Base-by-base conservation (phyloP, 2,888 invertebrate genomes). In the Phortica magna region DNA sequence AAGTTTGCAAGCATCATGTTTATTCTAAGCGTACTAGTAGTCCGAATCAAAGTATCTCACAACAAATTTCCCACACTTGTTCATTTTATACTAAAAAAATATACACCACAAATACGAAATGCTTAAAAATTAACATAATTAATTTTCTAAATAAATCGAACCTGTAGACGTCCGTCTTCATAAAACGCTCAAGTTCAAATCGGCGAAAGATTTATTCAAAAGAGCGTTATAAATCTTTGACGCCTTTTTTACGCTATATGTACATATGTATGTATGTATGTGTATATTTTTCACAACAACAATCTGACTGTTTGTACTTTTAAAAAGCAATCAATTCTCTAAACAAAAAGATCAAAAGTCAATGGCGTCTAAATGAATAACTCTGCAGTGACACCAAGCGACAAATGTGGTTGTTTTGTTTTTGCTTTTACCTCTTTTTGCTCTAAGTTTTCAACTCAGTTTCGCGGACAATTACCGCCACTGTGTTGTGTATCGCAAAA, bases 321-420 rank as follows among this genome's bases (percentile, higher is more conserved):
- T 48, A 48, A 48, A 48, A 48, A 14, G 14, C 48, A 48, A 48
- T 48, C 48, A 48, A 48, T 48, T 48, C 14, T 48, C 14, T 12
- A 64, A 64, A 64, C 7, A 65, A 65, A 84, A 85, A 83, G 85
- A 88, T 85, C 88, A 85, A 88, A 88, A 85, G 85, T 88, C 85
- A 88, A 88, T 85, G 85, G 82, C 84, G 87, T 83, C 75, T 84
- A 79, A 87, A 83, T 87, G 73, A 73, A 76, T 19, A 53, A 76
- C 31, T 53, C 9, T 14, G 48, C 10, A 9, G 48, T 48, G 10
- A 67, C 67, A 67, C 42, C 67, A 67, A 41, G 1, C 14, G 70
- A 65, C 76, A 79, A 79, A 67, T 39, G 17, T 77, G 77, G 78
- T 31, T 31, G 31, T 31, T 31, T 31, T 31, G 31, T 31, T 31